Base-by-base conservation (phyloP, 2,888 invertebrate species). In the Meandrusa payeni region DNA sequence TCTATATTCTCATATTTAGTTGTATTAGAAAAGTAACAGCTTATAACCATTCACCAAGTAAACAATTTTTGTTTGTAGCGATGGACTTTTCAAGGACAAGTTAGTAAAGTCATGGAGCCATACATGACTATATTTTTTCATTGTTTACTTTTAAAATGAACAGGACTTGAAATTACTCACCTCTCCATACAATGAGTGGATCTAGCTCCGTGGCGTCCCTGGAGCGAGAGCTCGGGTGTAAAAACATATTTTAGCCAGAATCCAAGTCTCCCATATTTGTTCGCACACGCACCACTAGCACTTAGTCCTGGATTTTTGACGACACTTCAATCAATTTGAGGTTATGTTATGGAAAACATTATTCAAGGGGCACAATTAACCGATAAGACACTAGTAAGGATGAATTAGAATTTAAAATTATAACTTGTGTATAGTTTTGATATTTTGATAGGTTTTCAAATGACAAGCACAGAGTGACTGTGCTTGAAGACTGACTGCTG, bases 161-260 rank as follows among this genome's bases (percentile, higher is more conserved):
- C n/a, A n/a, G n/a, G 28, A 11, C 24, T 2, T 10, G 9, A 17
- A 15, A 7, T 5, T 17, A 82, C 86, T 86, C 63, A 86, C 86
- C 86, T 50, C 83, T 78, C 85, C 86, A 86, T 59, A 85, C 76
- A 59, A 80, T 68, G 27, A 81, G 60, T 46, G 87, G 80, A 58
- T 87, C 87, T 72, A 82, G 68, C 59, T 87, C 87, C 34, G 75
- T 61, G 55, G 83, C 69, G 59, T 85, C 85, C 73, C 76, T 71
- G 53, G 74, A 67, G 55, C 83, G 79, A 54, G 85, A 80, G 58
- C 83, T 83, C 55, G 87, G 81, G 58, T 86, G 85, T 57, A 87
- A 69, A 69, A 87, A 87, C 87, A 87, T 87, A 73, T 56, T 64
- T 83, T 83, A 87, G 71, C 87, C 87, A 54, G 76, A 83, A 72